A percentile compares a stretch with the other conserved stretches of the same genome.
phyloP scores from a whole-genome alignment of 2,888 invertebrate genomes.

The Pantelozetes paolii region DNA sequence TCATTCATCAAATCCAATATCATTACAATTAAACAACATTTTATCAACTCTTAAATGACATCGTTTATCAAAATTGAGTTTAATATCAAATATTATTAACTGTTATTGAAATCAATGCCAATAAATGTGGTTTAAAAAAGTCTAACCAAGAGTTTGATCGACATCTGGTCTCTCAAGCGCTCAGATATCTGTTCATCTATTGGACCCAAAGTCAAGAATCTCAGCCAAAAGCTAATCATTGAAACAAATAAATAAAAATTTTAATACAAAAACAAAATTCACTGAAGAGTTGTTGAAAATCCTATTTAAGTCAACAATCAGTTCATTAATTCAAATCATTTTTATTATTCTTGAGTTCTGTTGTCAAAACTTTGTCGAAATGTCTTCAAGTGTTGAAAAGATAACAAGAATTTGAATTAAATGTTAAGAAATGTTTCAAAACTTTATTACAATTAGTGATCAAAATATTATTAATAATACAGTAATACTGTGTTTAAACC shows the following conservation, averaged over 20 bases:
- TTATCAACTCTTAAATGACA: not conserved
- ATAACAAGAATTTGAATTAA: not conserved
- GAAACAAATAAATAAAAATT: not conserved
- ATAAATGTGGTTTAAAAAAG: not conserved
- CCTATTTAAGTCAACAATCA: not conserved
- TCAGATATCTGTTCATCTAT: not conserved
- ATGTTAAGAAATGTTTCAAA: not conserved
- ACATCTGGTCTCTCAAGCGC: not conserved
- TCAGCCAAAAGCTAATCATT: not conserved
- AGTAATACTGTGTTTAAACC: not conserved
- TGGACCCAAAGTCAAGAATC: conserved; percentile 1
- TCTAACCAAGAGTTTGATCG: not conserved
- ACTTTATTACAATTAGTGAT: not conserved
- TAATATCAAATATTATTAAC: not conserved
- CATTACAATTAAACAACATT: not conserved
- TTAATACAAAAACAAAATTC: not conserved
- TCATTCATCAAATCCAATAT: not conserved
- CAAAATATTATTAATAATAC: not conserved
- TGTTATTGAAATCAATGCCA: not conserved
- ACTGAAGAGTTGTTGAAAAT: not conserved
- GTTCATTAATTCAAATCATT: not conserved
- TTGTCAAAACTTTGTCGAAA: not conserved
- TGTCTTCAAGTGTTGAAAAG: not conserved
- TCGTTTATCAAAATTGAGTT: not conserved
- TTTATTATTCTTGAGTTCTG: not conserved